phyloP scores from a whole-genome alignment of 2,113 vertebrate genomes.

The Tapirus terrestris region DNA sequence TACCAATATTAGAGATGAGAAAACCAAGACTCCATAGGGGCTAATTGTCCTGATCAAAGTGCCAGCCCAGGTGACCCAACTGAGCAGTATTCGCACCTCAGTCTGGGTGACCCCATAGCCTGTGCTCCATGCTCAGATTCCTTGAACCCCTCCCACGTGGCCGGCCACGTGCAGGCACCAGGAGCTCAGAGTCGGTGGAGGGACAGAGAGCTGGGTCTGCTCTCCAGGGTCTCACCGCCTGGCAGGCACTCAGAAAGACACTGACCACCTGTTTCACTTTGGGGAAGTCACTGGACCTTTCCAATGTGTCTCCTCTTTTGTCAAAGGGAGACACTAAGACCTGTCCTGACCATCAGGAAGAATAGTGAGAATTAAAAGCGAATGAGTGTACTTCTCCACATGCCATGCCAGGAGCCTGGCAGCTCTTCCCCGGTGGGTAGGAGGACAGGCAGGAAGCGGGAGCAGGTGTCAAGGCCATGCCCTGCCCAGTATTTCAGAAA shows the following conservation, averaged over 20 bases:
- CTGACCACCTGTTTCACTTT: not conserved
- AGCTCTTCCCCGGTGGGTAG: not conserved
- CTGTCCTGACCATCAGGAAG: fast-evolving
- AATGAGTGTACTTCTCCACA: not conserved
- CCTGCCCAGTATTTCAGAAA: not conserved
- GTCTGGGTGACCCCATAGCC: not conserved
- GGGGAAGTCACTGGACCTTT: not conserved
- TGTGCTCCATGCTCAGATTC: fast-evolving
- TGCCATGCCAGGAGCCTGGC: too few relatives aligned
- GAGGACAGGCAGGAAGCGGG: fast-evolving
- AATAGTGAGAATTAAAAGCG: fast-evolving
- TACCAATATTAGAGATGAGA: not conserved
- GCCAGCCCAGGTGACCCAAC: too few relatives aligned
- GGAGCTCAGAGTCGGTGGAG: not conserved
- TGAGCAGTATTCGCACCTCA: fast-evolving
- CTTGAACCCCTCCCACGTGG: not conserved
- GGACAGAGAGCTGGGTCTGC: not conserved
- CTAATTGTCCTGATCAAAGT: not conserved
- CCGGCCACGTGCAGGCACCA: fast-evolving
- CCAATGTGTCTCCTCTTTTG: fast-evolving
- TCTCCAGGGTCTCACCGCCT: fast-evolving
- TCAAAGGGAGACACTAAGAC: not conserved
- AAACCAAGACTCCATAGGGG: not conserved
- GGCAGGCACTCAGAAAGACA: not conserved
- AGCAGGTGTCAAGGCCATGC: fast-evolving